Conservation (phyloP, 2,888 invertebrate genomes). For the Chaetoderma sp. region DNA sequence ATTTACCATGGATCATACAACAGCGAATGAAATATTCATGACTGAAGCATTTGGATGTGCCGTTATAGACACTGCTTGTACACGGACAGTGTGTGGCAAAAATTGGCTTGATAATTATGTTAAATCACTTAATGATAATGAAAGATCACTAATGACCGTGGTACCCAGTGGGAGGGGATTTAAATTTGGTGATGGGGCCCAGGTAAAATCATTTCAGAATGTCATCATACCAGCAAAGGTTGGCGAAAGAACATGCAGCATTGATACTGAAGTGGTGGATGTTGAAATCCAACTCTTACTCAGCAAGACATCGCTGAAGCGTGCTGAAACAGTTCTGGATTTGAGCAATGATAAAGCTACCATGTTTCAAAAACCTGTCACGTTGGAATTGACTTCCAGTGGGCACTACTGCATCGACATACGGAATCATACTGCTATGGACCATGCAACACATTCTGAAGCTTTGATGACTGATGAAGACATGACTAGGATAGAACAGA, state of each 20-base stretch:
- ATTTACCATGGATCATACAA: not conserved
- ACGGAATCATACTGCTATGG: too few relatives aligned
- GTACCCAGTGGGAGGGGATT: slow-evolving; percentile 3
- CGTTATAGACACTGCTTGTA: not conserved
- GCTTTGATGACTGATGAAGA: too few relatives aligned
- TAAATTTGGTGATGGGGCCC: slow-evolving; percentile 25
- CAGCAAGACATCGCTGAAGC: slow-evolving; percentile 22
- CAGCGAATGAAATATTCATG: not conserved
- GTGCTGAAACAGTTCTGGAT: slow-evolving; percentile 11
- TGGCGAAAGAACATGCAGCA: slow-evolving; percentile 13
- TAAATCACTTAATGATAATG: not conserved
- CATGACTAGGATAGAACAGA: too few relatives aligned
- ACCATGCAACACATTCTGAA: too few relatives aligned
- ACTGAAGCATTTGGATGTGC: too few relatives aligned
- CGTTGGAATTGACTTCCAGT: too few relatives aligned
- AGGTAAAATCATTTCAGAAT: slow-evolving; percentile 7
- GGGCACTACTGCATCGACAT: too few relatives aligned
- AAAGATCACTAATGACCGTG: not conserved
- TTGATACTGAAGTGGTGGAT: slow-evolving; percentile 20
- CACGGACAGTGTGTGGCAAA: slow-evolving; percentile 9
- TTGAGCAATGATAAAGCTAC: too few relatives aligned
- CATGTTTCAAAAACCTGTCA: too few relatives aligned
- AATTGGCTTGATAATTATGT: not conserved
- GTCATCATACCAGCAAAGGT: slow-evolving; percentile 18
- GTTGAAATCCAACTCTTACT: slow-evolving; percentile 22